Percentiles rank a stretch among this genome's conserved stretches.
phyloP scores from a whole-genome alignment of 2,888 invertebrate species.

The Heliconius ismenius region DNA sequence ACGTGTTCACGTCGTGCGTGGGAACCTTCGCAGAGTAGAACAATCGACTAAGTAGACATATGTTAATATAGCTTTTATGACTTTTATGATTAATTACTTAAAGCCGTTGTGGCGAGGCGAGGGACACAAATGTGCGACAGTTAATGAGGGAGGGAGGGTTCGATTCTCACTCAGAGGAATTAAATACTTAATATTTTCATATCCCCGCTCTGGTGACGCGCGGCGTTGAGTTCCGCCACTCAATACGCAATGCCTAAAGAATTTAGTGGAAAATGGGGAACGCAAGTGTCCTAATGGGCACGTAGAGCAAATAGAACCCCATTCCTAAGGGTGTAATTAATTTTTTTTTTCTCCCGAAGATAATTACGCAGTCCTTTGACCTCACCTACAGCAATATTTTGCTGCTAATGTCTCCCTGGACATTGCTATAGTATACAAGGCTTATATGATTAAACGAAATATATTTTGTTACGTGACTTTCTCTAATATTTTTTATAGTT shows the following conservation, averaged over 20 bases:
- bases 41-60: not conserved
- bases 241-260: not conserved
- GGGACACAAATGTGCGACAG: no score
- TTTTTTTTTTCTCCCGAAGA: not conserved
- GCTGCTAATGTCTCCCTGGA: not conserved
- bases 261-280: not conserved
- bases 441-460: not conserved
- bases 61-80: not conserved
- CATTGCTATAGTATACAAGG: not conserved
- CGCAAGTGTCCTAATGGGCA: not conserved
- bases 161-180: not conserved
- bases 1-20: not conserved
- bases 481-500: not conserved
- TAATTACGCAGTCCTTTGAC: slow-evolving; percentile 8
- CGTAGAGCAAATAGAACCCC: no score
- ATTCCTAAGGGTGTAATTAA: not conserved
- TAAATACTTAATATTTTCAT: not conserved
- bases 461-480: not conserved
- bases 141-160: not conserved
- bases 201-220: no score
- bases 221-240: not conserved
- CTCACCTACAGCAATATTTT: slow-evolving; percentile 11
- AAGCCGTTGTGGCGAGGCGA: no score
- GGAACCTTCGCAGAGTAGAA: not conserved
- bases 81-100: not conserved